A percentile compares a stretch with the other conserved stretches of the same genome.
These are phyloP conservation scores for Danionella cerebrum DNA, from an alignment of 2,113 vertebrate species.

Conservation along the genomic window DNA sequence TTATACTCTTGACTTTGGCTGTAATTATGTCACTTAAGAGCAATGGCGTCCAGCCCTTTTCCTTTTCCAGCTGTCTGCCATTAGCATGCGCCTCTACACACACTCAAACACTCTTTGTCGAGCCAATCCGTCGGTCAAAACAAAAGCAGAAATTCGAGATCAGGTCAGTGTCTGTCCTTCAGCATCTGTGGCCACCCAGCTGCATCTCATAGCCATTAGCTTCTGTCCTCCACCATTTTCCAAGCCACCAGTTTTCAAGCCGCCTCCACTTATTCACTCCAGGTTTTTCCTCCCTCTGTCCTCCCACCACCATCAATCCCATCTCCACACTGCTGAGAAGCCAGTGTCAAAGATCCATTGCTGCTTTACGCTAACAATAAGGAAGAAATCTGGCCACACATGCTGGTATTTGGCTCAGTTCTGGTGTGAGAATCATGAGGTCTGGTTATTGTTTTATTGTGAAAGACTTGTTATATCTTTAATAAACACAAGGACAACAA, in stretches of 20 bases:
- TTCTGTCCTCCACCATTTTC: constrained; percentile 32
- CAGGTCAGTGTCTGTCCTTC: constrained; percentile 35
- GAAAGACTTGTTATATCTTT: too few species aligned
- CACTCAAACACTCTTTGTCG: background rate
- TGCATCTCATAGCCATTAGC: constrained; percentile 34
- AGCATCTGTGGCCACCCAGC: constrained; percentile 32
- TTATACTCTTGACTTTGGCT: constrained; percentile 48
- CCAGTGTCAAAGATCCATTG: constrained; percentile 14
- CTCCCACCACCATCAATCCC: background rate
- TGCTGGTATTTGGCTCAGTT: background rate
- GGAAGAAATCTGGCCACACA: background rate
- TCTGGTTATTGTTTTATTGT: too few species aligned
- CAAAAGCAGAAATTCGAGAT: constrained; percentile 28
- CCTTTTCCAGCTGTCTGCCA: constrained; percentile 20
- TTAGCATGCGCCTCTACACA: constrained; percentile 21
- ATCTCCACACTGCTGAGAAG: background rate
- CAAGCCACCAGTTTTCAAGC: constrained; percentile 23
- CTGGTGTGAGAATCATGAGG: background rate
- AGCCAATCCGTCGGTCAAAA: constrained; percentile 15
- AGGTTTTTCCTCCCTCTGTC: background rate
- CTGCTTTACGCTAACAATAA: background rate
- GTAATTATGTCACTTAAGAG: constrained; percentile 57
- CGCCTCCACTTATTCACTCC: constrained; percentile 4
- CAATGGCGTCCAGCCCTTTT: constrained; percentile 43
- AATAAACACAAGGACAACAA: too few species aligned